These are phyloP conservation scores for Cheilosia soror DNA, from an alignment of 2,888 invertebrate genomes.

Conservation along the genomic window DNA sequence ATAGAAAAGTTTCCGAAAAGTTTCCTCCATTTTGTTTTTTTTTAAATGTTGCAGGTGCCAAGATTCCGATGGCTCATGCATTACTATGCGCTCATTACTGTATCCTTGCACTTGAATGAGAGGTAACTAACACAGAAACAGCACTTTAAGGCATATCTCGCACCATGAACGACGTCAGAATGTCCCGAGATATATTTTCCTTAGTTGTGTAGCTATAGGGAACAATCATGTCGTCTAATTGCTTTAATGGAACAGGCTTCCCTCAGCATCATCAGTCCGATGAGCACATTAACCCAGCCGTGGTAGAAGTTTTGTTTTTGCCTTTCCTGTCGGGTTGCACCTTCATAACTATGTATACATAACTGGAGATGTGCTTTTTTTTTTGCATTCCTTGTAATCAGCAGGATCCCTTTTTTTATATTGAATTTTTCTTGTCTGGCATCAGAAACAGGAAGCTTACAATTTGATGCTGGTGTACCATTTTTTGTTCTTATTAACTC, in stretches of 20 bases:
- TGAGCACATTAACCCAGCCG: constrained; percentile 65
- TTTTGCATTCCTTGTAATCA: constrained; percentile 21
- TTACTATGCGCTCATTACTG: constrained; percentile 41
- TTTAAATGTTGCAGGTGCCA: constrained; percentile 46
- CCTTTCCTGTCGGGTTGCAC: constrained; percentile 52
- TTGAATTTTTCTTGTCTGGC: constrained; percentile 52
- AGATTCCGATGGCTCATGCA: constrained; percentile 48
- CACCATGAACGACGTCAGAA: constrained; percentile 7
- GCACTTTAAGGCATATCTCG: not conserved
- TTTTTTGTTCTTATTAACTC: constrained; percentile 23
- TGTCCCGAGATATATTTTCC: constrained; percentile 32
- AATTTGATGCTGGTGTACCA: constrained; percentile 33
- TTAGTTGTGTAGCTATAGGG: constrained; percentile 34
- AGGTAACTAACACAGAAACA: constrained; percentile 31
- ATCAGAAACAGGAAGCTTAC: constrained; percentile 54
- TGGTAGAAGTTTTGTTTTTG: constrained; percentile 50
- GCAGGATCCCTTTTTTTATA: constrained; percentile 29
- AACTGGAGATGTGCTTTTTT: not conserved
- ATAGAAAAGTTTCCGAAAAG: constrained; percentile 14
- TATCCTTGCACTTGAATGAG: constrained; percentile 40
- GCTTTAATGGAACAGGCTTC: constrained; percentile 63
- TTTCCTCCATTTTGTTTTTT: constrained; percentile 27
- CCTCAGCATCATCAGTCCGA: constrained; percentile 15
- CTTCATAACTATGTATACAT: constrained; percentile 15
- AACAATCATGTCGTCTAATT: constrained; percentile 54